These are phyloP conservation scores for Ailuropoda melanoleuca DNA, from an alignment of 2,113 vertebrate genomes.

Conservation along the genomic window DNA sequence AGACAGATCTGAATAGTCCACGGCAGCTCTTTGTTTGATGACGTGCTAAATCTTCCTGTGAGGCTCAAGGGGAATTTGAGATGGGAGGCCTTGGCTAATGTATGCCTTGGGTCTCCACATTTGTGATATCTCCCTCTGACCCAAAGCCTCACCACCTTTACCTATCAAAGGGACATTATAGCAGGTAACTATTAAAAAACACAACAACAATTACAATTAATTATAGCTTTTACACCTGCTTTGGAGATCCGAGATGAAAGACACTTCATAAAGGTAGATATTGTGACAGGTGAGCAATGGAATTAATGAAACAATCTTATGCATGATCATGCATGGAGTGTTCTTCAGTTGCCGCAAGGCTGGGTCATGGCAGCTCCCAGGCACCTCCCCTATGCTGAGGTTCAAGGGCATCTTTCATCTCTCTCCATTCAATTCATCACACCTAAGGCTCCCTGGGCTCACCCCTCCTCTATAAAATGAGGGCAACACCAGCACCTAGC, in stretches of 20 bases:
- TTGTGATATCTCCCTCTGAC: neutral
- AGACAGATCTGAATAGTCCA: accelerated
- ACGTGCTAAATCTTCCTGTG: neutral
- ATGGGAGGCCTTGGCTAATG: neutral
- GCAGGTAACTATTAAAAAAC: constrained; percentile 68
- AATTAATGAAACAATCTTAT: constrained; percentile 28
- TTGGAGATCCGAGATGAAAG: constrained; percentile 75
- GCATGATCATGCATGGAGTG: neutral
- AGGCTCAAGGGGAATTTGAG: neutral
- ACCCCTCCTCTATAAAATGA: neutral
- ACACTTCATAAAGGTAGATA: neutral
- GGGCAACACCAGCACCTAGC: neutral
- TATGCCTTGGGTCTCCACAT: neutral
- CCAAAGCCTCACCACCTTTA: neutral
- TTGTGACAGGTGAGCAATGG: constrained; percentile 16
- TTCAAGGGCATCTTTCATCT: neutral
- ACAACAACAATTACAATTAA: constrained; percentile 65
- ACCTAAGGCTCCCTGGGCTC: accelerated
- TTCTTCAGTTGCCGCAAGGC: neutral
- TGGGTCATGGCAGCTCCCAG: neutral
- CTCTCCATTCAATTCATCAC: neutral
- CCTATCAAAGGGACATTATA: constrained; percentile 45
- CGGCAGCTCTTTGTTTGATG: neutral
- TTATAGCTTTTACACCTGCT: constrained; percentile 61
- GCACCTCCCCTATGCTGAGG: neutral